phyloP scores from a whole-genome alignment of 2,113 vertebrate genomes.

The Butastur rufipennis region DNA sequence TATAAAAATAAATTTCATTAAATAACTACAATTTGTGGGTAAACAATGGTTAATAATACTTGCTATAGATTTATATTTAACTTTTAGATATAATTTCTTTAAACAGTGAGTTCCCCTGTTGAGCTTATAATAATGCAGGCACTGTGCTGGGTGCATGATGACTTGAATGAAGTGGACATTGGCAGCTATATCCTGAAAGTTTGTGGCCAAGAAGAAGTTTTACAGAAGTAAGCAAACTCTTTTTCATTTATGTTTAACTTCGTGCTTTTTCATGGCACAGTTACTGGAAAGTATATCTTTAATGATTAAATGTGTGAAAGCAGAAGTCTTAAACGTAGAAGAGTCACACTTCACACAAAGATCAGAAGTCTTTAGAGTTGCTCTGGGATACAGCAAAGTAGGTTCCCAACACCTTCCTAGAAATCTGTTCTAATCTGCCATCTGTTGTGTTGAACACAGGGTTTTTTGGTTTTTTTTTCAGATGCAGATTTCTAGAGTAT shows the following conservation, averaged over 20 bases:
- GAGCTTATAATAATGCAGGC: slow-evolving; percentile 97
- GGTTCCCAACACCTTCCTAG: background rate
- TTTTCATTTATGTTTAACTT: background rate
- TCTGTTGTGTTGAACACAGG: background rate
- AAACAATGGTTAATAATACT: background rate
- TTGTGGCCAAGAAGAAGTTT: slow-evolving; percentile 92
- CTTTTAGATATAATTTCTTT: slow-evolving; percentile 26
- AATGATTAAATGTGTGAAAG: background rate
- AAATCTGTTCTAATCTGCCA: background rate
- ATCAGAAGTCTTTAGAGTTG: background rate
- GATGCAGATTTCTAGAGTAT: background rate
- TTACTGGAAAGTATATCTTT: background rate
- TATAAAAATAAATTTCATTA: background rate
- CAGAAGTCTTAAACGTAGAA: background rate
- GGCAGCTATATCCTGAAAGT: slow-evolving; percentile 95
- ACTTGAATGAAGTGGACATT: slow-evolving; percentile 93
- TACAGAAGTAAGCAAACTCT: slow-evolving; percentile 90
- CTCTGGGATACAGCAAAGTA: background rate
- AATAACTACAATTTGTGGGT: background rate
- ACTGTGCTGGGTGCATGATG: slow-evolving; percentile 97
- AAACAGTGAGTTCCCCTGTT: slow-evolving; percentile 92
- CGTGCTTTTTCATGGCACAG: background rate
- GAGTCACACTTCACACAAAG: background rate
- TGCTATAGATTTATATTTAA: background rate
- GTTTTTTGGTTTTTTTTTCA: background rate